These are phyloP conservation scores for Drosophila setosimentum DNA, from an alignment of 2,888 invertebrate genomes.

Conservation along the genomic window DNA sequence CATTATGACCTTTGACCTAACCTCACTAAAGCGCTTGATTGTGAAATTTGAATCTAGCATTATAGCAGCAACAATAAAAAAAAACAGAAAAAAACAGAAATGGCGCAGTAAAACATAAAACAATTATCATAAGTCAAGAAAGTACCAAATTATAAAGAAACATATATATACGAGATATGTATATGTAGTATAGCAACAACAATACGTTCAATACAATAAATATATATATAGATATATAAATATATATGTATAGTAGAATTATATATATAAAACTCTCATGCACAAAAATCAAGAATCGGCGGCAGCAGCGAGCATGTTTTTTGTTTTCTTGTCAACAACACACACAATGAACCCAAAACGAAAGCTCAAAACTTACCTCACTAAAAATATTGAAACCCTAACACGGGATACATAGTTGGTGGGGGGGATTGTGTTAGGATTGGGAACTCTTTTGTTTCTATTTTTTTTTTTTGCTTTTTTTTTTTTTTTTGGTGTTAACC, in stretches of 20 bases:
- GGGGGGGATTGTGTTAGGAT: slow-evolving; percentile 24
- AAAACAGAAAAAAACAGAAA: slow-evolving; percentile 15
- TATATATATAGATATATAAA: slow-evolving; percentile 20
- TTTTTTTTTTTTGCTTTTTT: slow-evolving; percentile 23
- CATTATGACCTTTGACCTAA: slow-evolving; percentile 34
- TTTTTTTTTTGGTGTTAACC: slow-evolving; percentile 42
- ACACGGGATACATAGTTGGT: slow-evolving; percentile 14
- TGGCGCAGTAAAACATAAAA: slow-evolving; percentile 37
- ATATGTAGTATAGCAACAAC: slow-evolving; percentile 56
- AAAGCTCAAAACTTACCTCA: slow-evolving; percentile 68
- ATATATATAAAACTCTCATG: slow-evolving; percentile 62
- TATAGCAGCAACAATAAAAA: too few relatives aligned
- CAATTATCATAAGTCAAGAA: slow-evolving; percentile 17
- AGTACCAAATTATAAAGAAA: slow-evolving; percentile 37
- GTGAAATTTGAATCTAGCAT: slow-evolving; percentile 51
- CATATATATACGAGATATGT: slow-evolving; percentile 31
- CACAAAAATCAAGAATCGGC: slow-evolving; percentile 68
- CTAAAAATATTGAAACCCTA: slow-evolving; percentile 14
- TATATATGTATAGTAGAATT: slow-evolving; percentile 39
- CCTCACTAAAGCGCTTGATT: slow-evolving; percentile 33
- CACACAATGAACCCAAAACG: slow-evolving; percentile 73
- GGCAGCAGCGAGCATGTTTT: slow-evolving; percentile 51
- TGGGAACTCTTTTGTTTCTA: slow-evolving; percentile 6
- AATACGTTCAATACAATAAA: slow-evolving; percentile 42
- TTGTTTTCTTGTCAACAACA: slow-evolving; percentile 70